Evolutionary conservation across 2,888 invertebrate genomes (phyloP).

Genomic region (Pollenia labialis): DNA sequence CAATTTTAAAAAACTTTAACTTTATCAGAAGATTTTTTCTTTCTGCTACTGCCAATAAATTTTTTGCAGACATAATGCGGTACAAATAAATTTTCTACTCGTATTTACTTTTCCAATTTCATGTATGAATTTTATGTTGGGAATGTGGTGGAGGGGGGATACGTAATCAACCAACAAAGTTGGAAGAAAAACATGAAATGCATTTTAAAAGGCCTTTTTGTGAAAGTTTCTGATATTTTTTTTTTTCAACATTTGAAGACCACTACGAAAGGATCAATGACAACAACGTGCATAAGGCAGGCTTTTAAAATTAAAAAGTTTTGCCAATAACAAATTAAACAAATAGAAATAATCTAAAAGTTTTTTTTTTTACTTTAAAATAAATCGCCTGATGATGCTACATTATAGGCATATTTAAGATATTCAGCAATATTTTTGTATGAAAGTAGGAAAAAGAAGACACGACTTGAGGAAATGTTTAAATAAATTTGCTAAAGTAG

Average conservation of each 20-base stretch:
- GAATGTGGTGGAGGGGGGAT: not conserved
- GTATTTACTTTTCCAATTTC: constrained; percentile 17
- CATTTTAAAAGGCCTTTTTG: constrained; percentile 56
- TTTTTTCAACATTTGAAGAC: constrained; percentile 11
- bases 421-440: not conserved
- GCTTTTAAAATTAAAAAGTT: constrained; percentile 44
- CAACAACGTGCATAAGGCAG: not conserved
- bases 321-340: constrained; percentile 49
- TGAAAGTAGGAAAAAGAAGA: not conserved
- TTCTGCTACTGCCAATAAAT: constrained; percentile 51
- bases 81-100: constrained; percentile 44
- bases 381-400: constrained; percentile 29
- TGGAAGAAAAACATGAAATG: constrained; percentile 53
- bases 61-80: constrained; percentile 61
- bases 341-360: constrained; percentile 13
- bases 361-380: not conserved
- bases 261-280: constrained; percentile 54
- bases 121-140: not conserved
- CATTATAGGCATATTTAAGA: not conserved
- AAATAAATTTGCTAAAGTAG: constrained; percentile 53
- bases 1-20: constrained; percentile 22
- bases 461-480: constrained; percentile 52
- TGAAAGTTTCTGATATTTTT: constrained; percentile 33
- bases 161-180: constrained; percentile 47
- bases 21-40: constrained; percentile 22